Percentiles rank a stretch among this genome's conserved stretches.
These are phyloP conservation scores for Melanitta fusca DNA, from an alignment of 2,797 vertebrate species.

Conservation along the genomic window DNA sequence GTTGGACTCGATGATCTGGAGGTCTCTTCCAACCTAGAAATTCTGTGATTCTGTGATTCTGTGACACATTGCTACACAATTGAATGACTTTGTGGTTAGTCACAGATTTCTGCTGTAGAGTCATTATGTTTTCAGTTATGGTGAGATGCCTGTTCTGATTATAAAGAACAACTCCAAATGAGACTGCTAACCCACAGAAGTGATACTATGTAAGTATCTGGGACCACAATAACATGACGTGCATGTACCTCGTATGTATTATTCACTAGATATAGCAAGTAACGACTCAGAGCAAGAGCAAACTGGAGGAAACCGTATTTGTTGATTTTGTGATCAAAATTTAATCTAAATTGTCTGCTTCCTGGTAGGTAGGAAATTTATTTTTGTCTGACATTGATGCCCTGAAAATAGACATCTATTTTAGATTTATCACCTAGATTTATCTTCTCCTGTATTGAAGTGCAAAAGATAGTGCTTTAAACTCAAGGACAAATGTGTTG, in stretches of 20 bases:
- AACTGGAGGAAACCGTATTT: background rate
- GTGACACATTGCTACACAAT: background rate
- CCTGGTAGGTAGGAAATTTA: background rate
- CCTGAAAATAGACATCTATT: background rate
- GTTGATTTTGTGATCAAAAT: background rate
- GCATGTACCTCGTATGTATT: background rate
- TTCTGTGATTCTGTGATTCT: no score
- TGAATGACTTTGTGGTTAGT: background rate
- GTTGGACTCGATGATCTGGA: no score
- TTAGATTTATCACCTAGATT: background rate
- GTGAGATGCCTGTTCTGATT: background rate
- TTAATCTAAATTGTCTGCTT: background rate
- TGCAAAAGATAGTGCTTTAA: background rate
- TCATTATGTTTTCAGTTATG: background rate
- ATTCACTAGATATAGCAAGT: background rate
- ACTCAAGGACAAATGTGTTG: background rate
- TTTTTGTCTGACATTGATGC: background rate
- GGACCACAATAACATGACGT: background rate
- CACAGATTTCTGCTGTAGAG: background rate
- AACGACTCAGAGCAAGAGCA: background rate
- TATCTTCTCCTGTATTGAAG: background rate
- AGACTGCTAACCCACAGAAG: background rate
- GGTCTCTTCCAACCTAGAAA: no score
- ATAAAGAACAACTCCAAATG: background rate
- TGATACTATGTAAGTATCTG: background rate